These are phyloP conservation scores for Austrofundulus limnaeus DNA, from an alignment of 2,113 vertebrate genomes.

Conservation along the genomic window DNA sequence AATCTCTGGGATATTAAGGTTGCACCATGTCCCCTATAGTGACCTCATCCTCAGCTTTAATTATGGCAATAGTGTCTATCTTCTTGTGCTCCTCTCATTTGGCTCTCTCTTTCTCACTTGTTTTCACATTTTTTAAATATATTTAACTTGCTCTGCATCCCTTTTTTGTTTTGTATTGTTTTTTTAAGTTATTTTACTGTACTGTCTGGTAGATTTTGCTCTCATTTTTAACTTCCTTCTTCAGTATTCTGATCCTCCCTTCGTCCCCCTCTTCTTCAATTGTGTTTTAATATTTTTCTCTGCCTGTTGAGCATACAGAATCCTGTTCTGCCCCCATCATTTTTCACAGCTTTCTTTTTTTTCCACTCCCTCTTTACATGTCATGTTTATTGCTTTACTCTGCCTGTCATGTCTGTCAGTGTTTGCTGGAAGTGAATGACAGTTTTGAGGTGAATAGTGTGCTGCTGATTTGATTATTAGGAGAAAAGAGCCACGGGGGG, in stretches of 20 bases:
- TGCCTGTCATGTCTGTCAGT: conserved; percentile 49
- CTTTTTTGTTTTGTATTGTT: no score
- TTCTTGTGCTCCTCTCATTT: conserved; percentile 37
- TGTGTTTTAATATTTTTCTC: conserved; percentile 23
- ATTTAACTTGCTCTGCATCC: conserved; percentile 13
- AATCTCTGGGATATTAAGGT: conserved; percentile 78
- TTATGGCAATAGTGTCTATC: conserved; percentile 70
- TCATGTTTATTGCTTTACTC: conserved; percentile 26
- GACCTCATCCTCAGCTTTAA: conserved; percentile 77
- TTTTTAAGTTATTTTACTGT: no score
- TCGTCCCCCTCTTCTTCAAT: neutral
- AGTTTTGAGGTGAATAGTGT: conserved; percentile 42
- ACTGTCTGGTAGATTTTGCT: conserved; percentile 32
- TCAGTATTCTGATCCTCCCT: conserved; percentile 16
- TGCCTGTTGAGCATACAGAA: conserved; percentile 2
- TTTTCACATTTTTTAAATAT: conserved; percentile 14
- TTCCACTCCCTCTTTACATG: neutral
- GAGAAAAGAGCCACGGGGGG: conserved; percentile 34
- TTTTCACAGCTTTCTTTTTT: conserved; percentile 10
- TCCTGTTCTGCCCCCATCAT: neutral
- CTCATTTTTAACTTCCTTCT: conserved; percentile 1
- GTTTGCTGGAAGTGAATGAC: conserved; percentile 38
- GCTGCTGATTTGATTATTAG: conserved; percentile 43
- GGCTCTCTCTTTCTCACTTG: conserved; percentile 8
- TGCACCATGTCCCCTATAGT: conserved; percentile 53